Evolutionary conservation across 2,888 invertebrate species (phyloP), one percentile per base, ranked within the genome.

Genomic region (Helicoverpa assulta): DNA sequence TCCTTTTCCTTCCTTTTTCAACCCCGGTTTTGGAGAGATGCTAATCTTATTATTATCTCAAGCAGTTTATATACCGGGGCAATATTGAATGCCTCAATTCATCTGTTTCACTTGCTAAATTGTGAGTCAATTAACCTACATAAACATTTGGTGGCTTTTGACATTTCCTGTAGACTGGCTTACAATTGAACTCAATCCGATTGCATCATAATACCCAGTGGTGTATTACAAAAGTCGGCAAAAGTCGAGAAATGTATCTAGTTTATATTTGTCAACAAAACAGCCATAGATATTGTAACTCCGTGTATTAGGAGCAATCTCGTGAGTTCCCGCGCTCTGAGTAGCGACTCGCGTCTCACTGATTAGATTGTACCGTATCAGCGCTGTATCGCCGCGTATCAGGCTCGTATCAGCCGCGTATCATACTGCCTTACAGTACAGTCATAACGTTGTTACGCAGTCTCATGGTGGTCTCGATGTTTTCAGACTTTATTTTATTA

Each of bases 341-440:
- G 37, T 78, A 18, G 51, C 5, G 52, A 26, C 14, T 29, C 55
- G 58, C 61, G 56, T 59, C 60, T 52, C 18, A 1, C 57, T 74
- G 74, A 78, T 74, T 78, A 74, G 74, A 74, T 74, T 74, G 73
- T 65, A 51, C 56, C 37, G 40, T 14, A 14, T 40, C 40, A 40
- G 40, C 33, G 33, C 33, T 33, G 33, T 33, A 33, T 33, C 33
- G 1, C 51, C 43, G 43, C 65, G 51, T 61, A 72, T 78, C 78
- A 52, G 37, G 73, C 53, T 51, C 65, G 50, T 61, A 72, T 78
- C 78, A 52, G 37, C 73, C 50, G 53, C 65, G 51, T 72, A 54
- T 52, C 50, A n/a, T 43, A 18, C 4, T 50, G 60, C 59, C 63
- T 52, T 55, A 26, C 55, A 51, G 50, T 55, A 63, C 47, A 37